Percentiles rank a stretch among this genome's conserved stretches.
Evolutionary conservation across 1,140 invertebrate genomes (phyloP).

Genomic region (Prorops nasuta): DNA sequence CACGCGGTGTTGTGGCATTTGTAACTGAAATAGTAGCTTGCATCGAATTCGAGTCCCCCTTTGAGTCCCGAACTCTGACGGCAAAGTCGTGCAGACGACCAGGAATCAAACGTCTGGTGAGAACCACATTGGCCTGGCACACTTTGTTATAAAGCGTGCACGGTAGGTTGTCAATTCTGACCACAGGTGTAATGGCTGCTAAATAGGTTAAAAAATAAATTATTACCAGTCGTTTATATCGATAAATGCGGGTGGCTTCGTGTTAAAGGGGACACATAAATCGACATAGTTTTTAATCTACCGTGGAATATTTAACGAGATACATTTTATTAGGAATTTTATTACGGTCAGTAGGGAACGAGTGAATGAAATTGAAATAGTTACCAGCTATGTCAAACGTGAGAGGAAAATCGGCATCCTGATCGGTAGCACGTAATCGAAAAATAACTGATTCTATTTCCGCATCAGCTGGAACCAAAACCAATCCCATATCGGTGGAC

Average conservation of each 20-base stretch:
- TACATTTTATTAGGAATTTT: neutral
- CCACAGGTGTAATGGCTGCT: slow-evolving; percentile 68
- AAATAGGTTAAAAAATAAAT: neutral
- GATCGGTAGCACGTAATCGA: slow-evolving; percentile 79
- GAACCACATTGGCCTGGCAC: slow-evolving; percentile 80
- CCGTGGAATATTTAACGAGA: too few relatives aligned
- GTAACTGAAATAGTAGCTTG: slow-evolving; percentile 80
- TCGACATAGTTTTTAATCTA: too few relatives aligned
- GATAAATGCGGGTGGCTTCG: too few relatives aligned
- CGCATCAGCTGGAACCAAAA: slow-evolving; percentile 78
- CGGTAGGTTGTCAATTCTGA: slow-evolving; percentile 74
- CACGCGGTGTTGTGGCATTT: slow-evolving; percentile 73
- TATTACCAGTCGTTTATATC: neutral
- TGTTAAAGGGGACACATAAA: too few relatives aligned
- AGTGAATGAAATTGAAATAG: neutral
- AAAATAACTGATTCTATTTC: slow-evolving; percentile 81
- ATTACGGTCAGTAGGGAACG: neutral
- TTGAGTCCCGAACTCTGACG: slow-evolving; percentile 74
- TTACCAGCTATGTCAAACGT: slow-evolving; percentile 76
- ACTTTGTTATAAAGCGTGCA: slow-evolving; percentile 80
- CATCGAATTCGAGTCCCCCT: slow-evolving; percentile 72
- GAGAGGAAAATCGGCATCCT: slow-evolving; percentile 83
- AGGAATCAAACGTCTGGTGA: slow-evolving; percentile 70
- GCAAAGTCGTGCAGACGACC: slow-evolving; percentile 80
- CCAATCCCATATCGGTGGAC: slow-evolving; percentile 74